Percentiles rank a stretch among this genome's conserved stretches.
Evolutionary conservation across 2,797 vertebrate genomes (phyloP).

Genomic region (Prunella strophiata): DNA sequence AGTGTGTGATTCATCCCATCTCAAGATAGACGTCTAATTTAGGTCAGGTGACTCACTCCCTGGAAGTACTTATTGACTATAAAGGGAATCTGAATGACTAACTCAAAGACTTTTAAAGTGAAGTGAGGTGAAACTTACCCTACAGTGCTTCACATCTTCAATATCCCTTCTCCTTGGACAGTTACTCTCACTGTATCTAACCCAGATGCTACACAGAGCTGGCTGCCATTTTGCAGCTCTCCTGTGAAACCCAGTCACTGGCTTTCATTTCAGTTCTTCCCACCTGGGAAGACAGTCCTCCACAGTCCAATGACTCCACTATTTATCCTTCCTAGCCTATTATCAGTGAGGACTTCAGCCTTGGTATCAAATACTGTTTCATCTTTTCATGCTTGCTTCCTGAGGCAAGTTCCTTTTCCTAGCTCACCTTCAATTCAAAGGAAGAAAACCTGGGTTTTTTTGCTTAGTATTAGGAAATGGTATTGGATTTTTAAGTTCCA

Average conservation of each 20-base stretch:
- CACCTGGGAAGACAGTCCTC: neutral
- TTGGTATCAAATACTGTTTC: neutral
- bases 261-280: neutral
- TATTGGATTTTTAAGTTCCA: neutral
- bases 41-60: constrained; percentile 67
- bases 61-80: constrained; percentile 63
- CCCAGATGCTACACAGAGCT: neutral
- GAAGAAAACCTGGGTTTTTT: neutral
- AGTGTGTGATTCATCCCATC: constrained; percentile 66
- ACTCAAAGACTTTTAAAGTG: constrained; percentile 22
- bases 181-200: neutral
- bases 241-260: neutral
- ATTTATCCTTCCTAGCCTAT: neutral
- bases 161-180: neutral
- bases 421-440: neutral
- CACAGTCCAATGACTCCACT: neutral
- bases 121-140: neutral
- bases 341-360: neutral
- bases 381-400: neutral
- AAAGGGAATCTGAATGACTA: constrained; percentile 58
- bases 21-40: constrained; percentile 65
- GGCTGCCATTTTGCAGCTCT: neutral
- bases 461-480: neutral
- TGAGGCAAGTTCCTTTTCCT: neutral
- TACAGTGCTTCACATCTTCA: neutral